A percentile compares a stretch with the other conserved stretches of the same genome.
phyloP scores from a whole-genome alignment of 2,113 vertebrate species.

The Helogale parvula region DNA sequence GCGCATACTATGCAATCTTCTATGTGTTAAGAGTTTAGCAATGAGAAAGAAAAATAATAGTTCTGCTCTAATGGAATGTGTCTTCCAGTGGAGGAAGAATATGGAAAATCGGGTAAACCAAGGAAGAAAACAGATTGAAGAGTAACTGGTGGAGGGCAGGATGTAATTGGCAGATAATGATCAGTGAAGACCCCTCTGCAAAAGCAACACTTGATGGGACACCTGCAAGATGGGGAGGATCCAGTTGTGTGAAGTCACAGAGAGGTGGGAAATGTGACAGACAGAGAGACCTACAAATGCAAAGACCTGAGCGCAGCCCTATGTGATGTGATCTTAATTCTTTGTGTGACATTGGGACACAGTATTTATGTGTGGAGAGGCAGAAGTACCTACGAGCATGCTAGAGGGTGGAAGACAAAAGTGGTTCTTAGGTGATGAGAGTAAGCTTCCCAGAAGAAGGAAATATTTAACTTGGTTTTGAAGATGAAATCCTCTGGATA shows the following conservation, averaged over 20 bases:
- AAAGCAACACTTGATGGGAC: not conserved
- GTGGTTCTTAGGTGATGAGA: not conserved
- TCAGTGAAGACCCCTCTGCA: not conserved
- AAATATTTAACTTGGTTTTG: not conserved
- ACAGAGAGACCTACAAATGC: not conserved
- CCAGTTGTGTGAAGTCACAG: rapidly evolving
- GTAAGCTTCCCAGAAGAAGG: not conserved
- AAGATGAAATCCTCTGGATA: not conserved
- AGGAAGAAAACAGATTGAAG: not conserved
- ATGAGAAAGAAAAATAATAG: not conserved
- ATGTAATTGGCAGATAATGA: not conserved
- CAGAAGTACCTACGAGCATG: not conserved
- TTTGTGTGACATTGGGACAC: not conserved
- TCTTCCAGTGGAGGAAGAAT: not conserved
- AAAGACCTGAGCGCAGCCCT: not conserved
- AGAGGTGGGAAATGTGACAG: not conserved
- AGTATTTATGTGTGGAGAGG: rapidly evolving
- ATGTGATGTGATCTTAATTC: rapidly evolving
- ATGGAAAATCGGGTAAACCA: not conserved
- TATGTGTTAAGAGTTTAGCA: not conserved
- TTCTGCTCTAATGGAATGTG: not conserved
- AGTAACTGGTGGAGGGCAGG: not conserved
- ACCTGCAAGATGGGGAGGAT: not conserved
- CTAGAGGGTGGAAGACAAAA: not conserved
- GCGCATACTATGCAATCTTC: not conserved